phyloP scores from a whole-genome alignment of 1,140 invertebrate species.

The Nephotettix cincticeps region DNA sequence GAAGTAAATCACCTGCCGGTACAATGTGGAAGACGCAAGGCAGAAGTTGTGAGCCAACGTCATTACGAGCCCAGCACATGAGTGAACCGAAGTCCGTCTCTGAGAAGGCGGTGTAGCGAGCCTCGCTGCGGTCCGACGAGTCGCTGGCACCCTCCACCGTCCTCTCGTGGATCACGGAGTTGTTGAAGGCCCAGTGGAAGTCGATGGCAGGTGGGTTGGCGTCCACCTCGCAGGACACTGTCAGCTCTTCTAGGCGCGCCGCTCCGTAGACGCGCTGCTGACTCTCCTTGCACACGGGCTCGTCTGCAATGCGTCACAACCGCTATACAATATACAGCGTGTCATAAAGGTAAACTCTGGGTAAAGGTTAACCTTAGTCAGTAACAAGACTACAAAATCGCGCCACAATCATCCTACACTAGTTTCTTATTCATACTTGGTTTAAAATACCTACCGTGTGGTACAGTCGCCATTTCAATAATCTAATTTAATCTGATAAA shows the following conservation, averaged over 20 bases:
- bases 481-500: too few species aligned
- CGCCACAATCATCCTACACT: too few species aligned
- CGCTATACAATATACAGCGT: too few species aligned
- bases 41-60: constrained; percentile 52
- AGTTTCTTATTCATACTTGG: too few species aligned
- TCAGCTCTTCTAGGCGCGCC: constrained; percentile 55
- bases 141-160: constrained; percentile 34
- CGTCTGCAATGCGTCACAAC: too few species aligned
- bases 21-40: constrained; percentile 59
- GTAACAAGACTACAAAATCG: too few species aligned
- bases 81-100: constrained; percentile 58
- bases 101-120: constrained; percentile 52
- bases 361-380: too few species aligned
- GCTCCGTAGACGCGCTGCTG: constrained; percentile 57
- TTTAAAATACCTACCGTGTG: too few species aligned
- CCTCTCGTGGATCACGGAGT: constrained; percentile 48
- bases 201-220: constrained; percentile 54
- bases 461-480: too few species aligned
- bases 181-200: constrained; percentile 63
- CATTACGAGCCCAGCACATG: constrained; percentile 57
- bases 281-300: constrained; percentile 52
- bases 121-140: constrained; percentile 45
- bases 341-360: too few species aligned
- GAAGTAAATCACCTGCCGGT: constrained; percentile 49
- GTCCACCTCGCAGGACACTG: constrained; percentile 57